phyloP scores from a whole-genome alignment of 1,140 invertebrate species.

The Drosophila tristis region DNA sequence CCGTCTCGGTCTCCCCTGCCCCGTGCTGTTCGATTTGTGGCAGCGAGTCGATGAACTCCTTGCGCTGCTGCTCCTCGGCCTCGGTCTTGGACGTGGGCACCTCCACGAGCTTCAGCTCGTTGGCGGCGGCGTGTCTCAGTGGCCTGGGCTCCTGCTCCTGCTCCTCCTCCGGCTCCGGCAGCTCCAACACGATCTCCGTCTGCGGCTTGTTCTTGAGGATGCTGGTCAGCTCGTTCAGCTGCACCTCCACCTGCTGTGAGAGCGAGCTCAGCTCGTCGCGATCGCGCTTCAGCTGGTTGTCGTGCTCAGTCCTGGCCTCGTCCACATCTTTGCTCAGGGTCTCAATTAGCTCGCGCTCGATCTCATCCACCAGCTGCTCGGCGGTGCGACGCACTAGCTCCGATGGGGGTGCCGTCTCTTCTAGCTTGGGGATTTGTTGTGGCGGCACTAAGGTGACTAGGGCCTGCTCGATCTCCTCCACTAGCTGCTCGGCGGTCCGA shows the following conservation, averaged over 20 bases:
- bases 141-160: conserved; percentile 20
- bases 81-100: conserved; percentile 74
- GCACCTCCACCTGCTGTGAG: conserved; percentile 72
- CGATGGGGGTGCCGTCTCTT: neutral
- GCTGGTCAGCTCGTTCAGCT: conserved; percentile 77
- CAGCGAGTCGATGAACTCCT: conserved; percentile 77
- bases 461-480: conserved; percentile 71
- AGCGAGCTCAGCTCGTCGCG: conserved; percentile 50
- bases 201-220: conserved; percentile 73
- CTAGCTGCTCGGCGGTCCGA: conserved; percentile 70
- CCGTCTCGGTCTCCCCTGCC: conserved; percentile 46
- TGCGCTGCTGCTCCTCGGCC: conserved; percentile 71
- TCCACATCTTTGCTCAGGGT: conserved; percentile 70
- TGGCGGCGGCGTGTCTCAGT: conserved; percentile 24
- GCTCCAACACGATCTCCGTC: conserved; percentile 58
- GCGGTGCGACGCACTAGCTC: conserved; percentile 68
- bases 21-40: conserved; percentile 66
- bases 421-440: no score
- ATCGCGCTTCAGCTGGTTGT: conserved; percentile 50
- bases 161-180: conserved; percentile 11
- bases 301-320: conserved; percentile 46
- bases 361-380: conserved; percentile 72
- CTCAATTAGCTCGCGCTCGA: conserved; percentile 72
- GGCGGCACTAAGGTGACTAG: conserved; percentile 10
- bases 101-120: conserved; percentile 71